Base-by-base conservation (phyloP, 2,797 vertebrate genomes). In the Danio jaintianensis region DNA sequence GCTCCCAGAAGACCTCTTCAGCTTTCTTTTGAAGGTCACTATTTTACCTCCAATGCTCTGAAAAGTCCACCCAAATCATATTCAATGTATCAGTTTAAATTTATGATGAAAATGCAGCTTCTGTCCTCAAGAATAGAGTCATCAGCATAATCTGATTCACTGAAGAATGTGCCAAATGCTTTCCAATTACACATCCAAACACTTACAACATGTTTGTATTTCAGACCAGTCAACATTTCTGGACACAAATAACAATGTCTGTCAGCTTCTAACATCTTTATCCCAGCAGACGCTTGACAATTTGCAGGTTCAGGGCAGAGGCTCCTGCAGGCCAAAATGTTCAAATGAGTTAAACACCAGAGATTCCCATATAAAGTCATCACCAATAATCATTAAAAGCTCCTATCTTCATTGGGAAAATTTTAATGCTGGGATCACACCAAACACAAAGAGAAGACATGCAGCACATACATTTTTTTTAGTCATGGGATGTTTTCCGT, bases 181-280 rank as follows among this genome's bases (percentile, higher is more conserved):
- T 22, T 59, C 4, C 15, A 16, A 16, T 29, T 36, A 10, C 18
- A 58, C 53, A 4, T 4, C 1, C 5, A 18, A 18, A 72, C 2
- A 40, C 10, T 20, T 20, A 42, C 8, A 45, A 1, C 0, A 22
- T 18, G 40, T 11, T 20, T 11, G 7, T 10, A 9, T 56, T 71
- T 42, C 36, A 42, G 11, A 43, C 18, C 40, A 10, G 52, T 4
- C 3, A 1, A 47, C 18, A 47, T 58, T 58, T 59, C 70, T 12
- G 15, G 42, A 73, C 55, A 59, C 55, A 29, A 73, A 59, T 59
- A 45, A 36, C 20, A 36, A 13, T 11, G 70, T 73, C 42, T 73
- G 55, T 47, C 70, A 47, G 11, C 40, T 73, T 16, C 70, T 47
- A 58, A n/a, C 70, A 73, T 47, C 55, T 47, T 59, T 59, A 73